Evolutionary conservation across 2,888 invertebrate genomes (phyloP), one percentile per base, ranked within the genome.

Genomic region (Orthosia cruda): DNA sequence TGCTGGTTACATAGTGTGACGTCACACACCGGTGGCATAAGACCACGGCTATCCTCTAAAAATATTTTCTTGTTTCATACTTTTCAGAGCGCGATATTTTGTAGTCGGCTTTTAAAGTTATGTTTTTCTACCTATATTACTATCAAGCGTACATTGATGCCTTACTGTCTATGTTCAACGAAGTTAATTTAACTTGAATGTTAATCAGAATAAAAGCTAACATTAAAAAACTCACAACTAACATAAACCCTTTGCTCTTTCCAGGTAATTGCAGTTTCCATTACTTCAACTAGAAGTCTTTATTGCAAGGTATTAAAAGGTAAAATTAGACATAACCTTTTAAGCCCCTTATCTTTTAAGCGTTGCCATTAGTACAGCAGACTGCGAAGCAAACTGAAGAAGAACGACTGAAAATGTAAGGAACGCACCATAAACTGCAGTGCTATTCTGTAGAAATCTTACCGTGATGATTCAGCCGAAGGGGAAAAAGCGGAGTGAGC

Each of bases 241-340:
- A 81, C 58, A 63, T 49, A 55, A 18, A 49, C 11, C 12, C 45
- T 78, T 65, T 61, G 9, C 26, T 83, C 52, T 79, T 81, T 81
- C 15, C 81, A 81, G 81, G 81, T 81, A 81, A 79, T 50, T 72
- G 80, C 77, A 61, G 57, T 50, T 9, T 50, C 23, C 49, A 68
- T 83, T 65, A 26, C 45, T 50, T 32, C 23, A 61, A 61, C 23
- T 26, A 23, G 50, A 58, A 47, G 23, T 54, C 55, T 74, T 74
- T 61, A 78, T 68, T n/a, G n/a, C 49, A 20, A 64, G 63, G 12
- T 20, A 47, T 65, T 32, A 74, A 78, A 70, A 55, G 73, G 79
- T 73, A n/a, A 79, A 61, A 45, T 55, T 26, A 18, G 49, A 72
- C 16, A 11, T 26, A 20, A n/a, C 40, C 3, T n/a, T n/a, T n/a